Percentiles rank a stretch among this genome's conserved stretches.
Evolutionary conservation across 53 echinoderm and acorn worm species (phyloP).

Genomic region (Holothuria scabra): DNA sequence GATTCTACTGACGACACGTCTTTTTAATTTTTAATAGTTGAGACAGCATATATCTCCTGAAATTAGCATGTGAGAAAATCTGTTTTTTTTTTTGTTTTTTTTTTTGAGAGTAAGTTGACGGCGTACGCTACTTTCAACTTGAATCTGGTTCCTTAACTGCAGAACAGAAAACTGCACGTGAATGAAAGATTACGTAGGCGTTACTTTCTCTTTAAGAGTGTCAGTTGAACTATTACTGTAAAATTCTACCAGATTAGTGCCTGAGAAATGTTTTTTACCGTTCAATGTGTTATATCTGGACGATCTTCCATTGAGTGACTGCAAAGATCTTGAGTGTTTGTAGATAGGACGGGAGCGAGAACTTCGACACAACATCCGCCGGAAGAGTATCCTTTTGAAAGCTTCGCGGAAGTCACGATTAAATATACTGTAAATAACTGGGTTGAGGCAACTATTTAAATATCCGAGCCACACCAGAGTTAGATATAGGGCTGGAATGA

Average conservation of each 20-base stretch:
- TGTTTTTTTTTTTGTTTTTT: too few relatives aligned
- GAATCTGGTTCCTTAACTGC: too few relatives aligned
- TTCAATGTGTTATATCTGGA: slow-evolving; percentile 33
- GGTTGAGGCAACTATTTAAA: slow-evolving; percentile 89
- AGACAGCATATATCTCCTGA: too few relatives aligned
- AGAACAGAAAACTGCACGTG: too few relatives aligned
- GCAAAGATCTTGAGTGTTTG: slow-evolving; percentile 48
- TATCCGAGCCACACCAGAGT: slow-evolving; percentile 95
- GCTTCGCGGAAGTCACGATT: slow-evolving; percentile 95
- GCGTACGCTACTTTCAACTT: too few relatives aligned
- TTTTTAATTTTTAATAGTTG: too few relatives aligned
- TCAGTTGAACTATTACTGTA: slow-evolving; percentile 62
- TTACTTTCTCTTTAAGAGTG: slow-evolving; percentile 65
- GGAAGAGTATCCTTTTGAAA: slow-evolving; percentile 81
- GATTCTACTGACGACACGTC: too few relatives aligned
- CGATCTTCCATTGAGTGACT: slow-evolving; percentile 45
- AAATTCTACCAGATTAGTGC: slow-evolving; percentile 27
- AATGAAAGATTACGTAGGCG: slow-evolving; percentile 54
- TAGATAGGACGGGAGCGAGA: slow-evolving; percentile 37
- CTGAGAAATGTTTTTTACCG: slow-evolving; percentile 32
- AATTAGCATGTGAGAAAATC: too few relatives aligned
- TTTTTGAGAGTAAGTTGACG: too few relatives aligned
- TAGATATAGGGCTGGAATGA: slow-evolving; percentile 67
- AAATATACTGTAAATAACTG: slow-evolving; percentile 97
- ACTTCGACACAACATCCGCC: slow-evolving; percentile 31